Evolutionary conservation across 2,888 invertebrate species (phyloP).

Genomic region (Agonopterix alstromeriana): DNA sequence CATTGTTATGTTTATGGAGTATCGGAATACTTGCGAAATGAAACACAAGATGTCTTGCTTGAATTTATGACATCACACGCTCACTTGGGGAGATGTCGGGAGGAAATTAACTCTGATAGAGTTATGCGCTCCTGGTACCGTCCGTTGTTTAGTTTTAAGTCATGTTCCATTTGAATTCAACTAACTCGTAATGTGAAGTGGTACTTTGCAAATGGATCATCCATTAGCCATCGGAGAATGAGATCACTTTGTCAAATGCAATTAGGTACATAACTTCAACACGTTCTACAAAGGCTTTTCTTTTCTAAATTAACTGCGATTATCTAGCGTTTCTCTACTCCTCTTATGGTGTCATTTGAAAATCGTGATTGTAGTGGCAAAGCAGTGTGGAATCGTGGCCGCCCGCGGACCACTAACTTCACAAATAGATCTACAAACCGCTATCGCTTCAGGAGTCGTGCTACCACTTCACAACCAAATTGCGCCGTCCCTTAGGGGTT

Average conservation of each 20-base stretch:
- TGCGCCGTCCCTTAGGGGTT: constrained; percentile 19
- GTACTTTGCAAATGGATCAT: too few species aligned
- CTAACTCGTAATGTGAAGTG: too few species aligned
- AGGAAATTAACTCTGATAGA: constrained; percentile 35
- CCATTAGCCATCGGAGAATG: too few species aligned
- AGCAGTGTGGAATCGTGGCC: constrained; percentile 20
- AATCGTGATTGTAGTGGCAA: constrained; percentile 22
- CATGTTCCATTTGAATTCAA: too few species aligned
- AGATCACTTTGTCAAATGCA: too few species aligned
- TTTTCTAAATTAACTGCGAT: too few species aligned
- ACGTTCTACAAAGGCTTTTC: too few species aligned
- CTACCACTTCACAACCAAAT: constrained; percentile 28
- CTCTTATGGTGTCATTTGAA: not conserved
- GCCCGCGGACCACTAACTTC: not conserved
- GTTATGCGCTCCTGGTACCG: constrained; percentile 21
- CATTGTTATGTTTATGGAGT: constrained; percentile 26
- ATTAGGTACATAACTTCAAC: too few species aligned
- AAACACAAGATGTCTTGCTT: constrained; percentile 8
- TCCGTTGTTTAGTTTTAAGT: constrained; percentile 2
- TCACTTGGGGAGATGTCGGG: constrained; percentile 11
- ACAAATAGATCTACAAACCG: constrained; percentile 10
- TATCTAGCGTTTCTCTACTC: not conserved
- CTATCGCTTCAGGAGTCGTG: too few species aligned
- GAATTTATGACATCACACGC: constrained; percentile 35
- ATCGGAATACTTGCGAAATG: constrained; percentile 15